A percentile compares a stretch with the other conserved stretches of the same genome.
Evolutionary conservation across 2,888 invertebrate genomes (phyloP).

Genomic region (Ormyrus thymus): DNA sequence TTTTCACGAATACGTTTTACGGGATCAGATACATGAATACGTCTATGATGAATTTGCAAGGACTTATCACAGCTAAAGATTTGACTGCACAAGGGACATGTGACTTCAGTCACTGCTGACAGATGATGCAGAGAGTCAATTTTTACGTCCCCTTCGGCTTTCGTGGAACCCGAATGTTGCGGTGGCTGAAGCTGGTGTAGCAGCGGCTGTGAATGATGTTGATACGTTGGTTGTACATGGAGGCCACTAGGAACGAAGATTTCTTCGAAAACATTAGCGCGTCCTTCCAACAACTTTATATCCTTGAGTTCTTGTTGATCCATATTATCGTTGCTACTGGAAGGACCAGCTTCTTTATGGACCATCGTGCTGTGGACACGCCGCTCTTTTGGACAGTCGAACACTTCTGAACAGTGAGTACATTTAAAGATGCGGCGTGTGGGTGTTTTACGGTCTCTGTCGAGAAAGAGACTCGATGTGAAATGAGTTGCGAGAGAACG

Average conservation of each 20-base stretch:
- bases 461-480: constrained; percentile 72
- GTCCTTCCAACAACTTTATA: constrained; percentile 70
- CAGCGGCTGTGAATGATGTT: constrained; percentile 66
- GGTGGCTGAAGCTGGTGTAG: constrained; percentile 72
- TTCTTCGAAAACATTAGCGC: constrained; percentile 72
- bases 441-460: constrained; percentile 71
- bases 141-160: constrained; percentile 59
- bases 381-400: constrained; percentile 80
- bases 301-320: constrained; percentile 67
- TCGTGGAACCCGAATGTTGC: constrained; percentile 61
- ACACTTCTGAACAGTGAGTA: constrained; percentile 78
- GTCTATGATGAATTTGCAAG: constrained; percentile 70
- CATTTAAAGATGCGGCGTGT: constrained; percentile 77
- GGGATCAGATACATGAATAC: constrained; percentile 67
- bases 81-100: constrained; percentile 70
- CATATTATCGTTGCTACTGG: constrained; percentile 62
- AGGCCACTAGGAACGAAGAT: constrained; percentile 70
- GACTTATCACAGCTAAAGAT: constrained; percentile 70
- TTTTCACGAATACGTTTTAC: constrained; percentile 71
- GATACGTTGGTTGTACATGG: constrained; percentile 64
- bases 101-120: constrained; percentile 66
- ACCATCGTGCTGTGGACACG: constrained; percentile 79
- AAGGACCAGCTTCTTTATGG: constrained; percentile 76
- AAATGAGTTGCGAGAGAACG: constrained; percentile 73
- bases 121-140: constrained; percentile 62